A percentile compares a stretch with the other conserved stretches of the same genome.
Conservation (phyloP, 2,113 vertebrate genomes). For the Lampris megalopsis region DNA sequence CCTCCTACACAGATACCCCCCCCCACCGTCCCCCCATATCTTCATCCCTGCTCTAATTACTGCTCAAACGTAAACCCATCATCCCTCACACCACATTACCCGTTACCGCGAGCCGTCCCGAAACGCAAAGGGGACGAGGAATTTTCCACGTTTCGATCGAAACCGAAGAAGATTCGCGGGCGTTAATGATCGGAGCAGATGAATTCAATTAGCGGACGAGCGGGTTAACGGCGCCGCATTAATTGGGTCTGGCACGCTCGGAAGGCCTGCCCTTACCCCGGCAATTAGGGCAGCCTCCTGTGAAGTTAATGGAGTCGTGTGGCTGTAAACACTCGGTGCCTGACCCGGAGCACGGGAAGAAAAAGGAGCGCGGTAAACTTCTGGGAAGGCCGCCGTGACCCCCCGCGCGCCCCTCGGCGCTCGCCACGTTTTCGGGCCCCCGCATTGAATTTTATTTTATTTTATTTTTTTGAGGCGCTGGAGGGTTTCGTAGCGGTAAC, state of each 20-base stretch:
- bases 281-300: conserved; percentile 76
- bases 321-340: conserved; percentile 71
- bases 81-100: conserved; percentile 68
- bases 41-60: conserved; percentile 72
- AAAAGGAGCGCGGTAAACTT: conserved; percentile 29
- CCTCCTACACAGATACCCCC: conserved; percentile 40
- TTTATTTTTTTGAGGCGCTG: background rate
- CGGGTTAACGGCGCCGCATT: conserved; percentile 75
- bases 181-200: conserved; percentile 80
- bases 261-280: conserved; percentile 69
- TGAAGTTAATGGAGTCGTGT: conserved; percentile 73
- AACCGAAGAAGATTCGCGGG: conserved; percentile 60
- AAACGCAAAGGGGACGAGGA: conserved; percentile 67
- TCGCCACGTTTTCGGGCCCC: no score
- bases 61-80: conserved; percentile 76
- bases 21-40: conserved; percentile 54
- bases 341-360: conserved; percentile 53
- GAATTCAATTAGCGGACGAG: conserved; percentile 80
- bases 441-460: no score
- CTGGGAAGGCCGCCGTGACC: conserved; percentile 39
- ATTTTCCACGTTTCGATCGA: conserved; percentile 70
- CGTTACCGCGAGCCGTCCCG: conserved; percentile 67
- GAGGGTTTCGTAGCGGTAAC: no score
- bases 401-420: background rate
- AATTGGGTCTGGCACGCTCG: conserved; percentile 74